phyloP scores from a whole-genome alignment of 2,797 vertebrate genomes.

The Etheostoma nigrum region DNA sequence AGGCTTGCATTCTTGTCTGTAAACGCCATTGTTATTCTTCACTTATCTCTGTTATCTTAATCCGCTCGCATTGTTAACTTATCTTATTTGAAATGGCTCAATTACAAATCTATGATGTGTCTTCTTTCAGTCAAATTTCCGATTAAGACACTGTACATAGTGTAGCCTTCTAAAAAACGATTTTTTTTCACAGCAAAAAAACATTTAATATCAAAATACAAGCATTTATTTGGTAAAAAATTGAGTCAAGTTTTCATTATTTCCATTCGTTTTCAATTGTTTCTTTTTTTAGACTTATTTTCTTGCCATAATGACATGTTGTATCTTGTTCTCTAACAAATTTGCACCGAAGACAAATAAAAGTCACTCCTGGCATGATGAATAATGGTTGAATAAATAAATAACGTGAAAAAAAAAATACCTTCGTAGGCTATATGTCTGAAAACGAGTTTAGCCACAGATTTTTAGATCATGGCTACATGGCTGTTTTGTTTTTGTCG shows the following conservation, averaged over 20 bases:
- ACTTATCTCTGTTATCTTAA: slow-evolving; percentile 77
- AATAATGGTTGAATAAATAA: not conserved
- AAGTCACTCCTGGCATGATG: not conserved
- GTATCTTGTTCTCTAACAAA: not conserved
- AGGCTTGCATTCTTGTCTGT: slow-evolving; percentile 65
- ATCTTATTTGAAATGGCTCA: slow-evolving; percentile 77
- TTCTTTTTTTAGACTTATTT: not conserved
- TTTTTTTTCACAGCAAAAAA: not conserved
- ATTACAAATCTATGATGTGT: slow-evolving; percentile 76
- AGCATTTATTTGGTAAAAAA: not conserved
- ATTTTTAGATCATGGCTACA: not conserved
- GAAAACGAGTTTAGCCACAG: not conserved
- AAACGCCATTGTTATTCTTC: slow-evolving; percentile 73
- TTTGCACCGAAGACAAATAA: not conserved
- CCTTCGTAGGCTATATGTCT: not conserved
- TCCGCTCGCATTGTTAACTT: slow-evolving; percentile 72
- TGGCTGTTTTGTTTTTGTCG: slow-evolving; percentile 40
- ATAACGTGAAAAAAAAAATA: not conserved
- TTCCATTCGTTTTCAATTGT: no score
- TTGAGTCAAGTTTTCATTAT: not conserved
- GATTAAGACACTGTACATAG: slow-evolving; percentile 31
- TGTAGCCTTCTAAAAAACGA: not conserved
- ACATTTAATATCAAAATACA: not conserved
- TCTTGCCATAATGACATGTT: not conserved
- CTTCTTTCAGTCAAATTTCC: slow-evolving; percentile 71